These are phyloP conservation scores for Pachyseris speciosa DNA, from an alignment of 64 coral and sea anemone species.

Conservation along the genomic window DNA sequence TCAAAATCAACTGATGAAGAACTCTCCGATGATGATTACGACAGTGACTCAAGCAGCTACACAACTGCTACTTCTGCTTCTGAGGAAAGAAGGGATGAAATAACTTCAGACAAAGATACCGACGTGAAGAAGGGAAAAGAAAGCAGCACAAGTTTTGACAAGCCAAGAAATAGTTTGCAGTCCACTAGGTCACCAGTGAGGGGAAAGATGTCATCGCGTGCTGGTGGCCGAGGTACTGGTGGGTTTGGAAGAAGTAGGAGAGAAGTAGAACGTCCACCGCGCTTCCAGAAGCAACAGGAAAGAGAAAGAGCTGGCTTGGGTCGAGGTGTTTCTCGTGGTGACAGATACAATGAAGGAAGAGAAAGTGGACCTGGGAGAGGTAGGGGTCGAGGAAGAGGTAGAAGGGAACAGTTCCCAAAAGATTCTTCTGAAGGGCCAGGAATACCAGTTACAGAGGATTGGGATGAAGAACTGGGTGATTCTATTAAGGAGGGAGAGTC, in stretches of 20 bases:
- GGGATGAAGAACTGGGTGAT: constrained; percentile 76
- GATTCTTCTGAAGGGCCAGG: constrained; percentile 26
- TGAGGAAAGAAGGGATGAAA: constrained; percentile 82
- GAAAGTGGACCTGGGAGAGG: constrained; percentile 73
- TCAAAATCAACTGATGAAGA: constrained; percentile 67
- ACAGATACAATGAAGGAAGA: constrained; percentile 2
- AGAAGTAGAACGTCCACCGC: constrained; percentile 82
- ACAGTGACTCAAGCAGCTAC: constrained; percentile 87
- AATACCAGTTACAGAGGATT: constrained; percentile 83
- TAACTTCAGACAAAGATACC: neutral
- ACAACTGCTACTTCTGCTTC: constrained; percentile 96
- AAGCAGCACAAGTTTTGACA: neutral
- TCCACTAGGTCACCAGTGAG: neutral
- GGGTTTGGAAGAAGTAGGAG: constrained; percentile 60
- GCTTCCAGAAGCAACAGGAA: constrained; percentile 98
- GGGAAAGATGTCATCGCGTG: constrained; percentile 37
- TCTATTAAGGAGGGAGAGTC: constrained; percentile 20
- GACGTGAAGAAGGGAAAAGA: constrained; percentile 41
- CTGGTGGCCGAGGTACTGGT: constrained; percentile 51
- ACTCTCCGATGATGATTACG: constrained; percentile 72
- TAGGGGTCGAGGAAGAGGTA: constrained; percentile 73
- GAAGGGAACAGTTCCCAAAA: neutral
- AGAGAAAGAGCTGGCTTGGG: constrained; percentile 51
- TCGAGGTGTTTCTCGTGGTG: constrained; percentile 57
- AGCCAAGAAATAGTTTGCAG: neutral